These are phyloP conservation scores for Percopsis omiscomaycus DNA, from an alignment of 2,797 vertebrate genomes.

Conservation along the genomic window DNA sequence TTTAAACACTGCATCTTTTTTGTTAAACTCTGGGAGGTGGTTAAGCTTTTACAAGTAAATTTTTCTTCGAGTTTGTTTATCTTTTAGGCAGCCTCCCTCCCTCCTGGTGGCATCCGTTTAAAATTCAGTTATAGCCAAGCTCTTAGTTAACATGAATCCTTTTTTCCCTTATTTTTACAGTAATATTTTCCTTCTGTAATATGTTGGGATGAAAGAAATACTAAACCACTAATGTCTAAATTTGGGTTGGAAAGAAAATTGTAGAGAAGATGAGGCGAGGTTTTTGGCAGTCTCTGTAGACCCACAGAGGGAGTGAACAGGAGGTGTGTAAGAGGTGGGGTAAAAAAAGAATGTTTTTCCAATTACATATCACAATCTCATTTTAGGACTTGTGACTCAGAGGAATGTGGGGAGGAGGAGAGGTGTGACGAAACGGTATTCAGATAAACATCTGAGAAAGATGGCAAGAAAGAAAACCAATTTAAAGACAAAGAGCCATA, in stretches of 20 bases:
- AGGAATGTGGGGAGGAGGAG: constrained; percentile 43
- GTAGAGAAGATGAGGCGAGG: not conserved
- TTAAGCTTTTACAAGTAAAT: too few relatives aligned
- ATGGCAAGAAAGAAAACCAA: constrained; percentile 18
- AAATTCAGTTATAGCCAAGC: too few relatives aligned
- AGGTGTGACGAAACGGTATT: constrained; percentile 1
- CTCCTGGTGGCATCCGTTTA: too few relatives aligned
- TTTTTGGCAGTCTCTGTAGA: not conserved
- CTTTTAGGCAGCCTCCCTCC: too few relatives aligned
- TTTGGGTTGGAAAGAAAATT: constrained; percentile 4
- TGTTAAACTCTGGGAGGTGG: too few relatives aligned
- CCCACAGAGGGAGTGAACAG: constrained; percentile 3
- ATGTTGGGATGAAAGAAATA: too few relatives aligned
- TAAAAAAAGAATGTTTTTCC: constrained; percentile 33
- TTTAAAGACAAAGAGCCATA: too few relatives aligned
- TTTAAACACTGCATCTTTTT: too few relatives aligned
- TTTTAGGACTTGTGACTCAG: constrained; percentile 60
- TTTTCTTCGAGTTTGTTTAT: too few relatives aligned
- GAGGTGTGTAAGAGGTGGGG: not conserved
- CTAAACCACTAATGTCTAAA: not conserved
- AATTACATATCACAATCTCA: constrained; percentile 41
- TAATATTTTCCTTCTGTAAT: too few relatives aligned
- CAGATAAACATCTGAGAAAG: constrained; percentile 13
- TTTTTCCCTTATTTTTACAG: too few relatives aligned
- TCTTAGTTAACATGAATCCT: too few relatives aligned